Percentiles rank a stretch among this genome's conserved stretches.
Evolutionary conservation across 2,888 invertebrate genomes (phyloP).

Genomic region (Taphrorychus bicolor): DNA sequence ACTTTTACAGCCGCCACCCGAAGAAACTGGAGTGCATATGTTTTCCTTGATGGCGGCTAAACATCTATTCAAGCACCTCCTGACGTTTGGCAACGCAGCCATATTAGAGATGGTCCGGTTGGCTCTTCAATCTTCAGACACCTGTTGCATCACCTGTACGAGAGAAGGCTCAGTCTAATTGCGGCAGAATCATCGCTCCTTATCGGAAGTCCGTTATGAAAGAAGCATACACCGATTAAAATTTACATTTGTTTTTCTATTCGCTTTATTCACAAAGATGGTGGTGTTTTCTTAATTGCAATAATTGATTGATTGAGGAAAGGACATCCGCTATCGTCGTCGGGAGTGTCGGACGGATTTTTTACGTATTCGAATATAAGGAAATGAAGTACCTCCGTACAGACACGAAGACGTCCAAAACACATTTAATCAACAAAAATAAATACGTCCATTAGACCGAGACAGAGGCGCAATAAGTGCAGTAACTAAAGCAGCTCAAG

Average conservation of each 20-base stretch:
- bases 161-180: conserved; percentile 32
- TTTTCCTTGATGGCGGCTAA: no score
- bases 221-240: conserved; percentile 17
- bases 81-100: conserved; percentile 35
- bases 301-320: background rate
- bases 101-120: conserved; percentile 41
- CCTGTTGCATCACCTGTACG: conserved; percentile 45
- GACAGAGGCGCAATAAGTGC: conserved; percentile 20
- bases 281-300: background rate
- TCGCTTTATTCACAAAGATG: background rate
- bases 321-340: background rate
- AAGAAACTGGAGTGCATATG: no score
- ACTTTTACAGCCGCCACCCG: no score
- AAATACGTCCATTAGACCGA: conserved; percentile 14
- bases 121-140: conserved; percentile 44
- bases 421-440: background rate
- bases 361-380: background rate
- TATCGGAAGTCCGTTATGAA: conserved; percentile 37
- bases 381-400: background rate
- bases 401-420: background rate
- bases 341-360: background rate
- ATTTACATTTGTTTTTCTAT: background rate
- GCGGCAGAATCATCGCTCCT: conserved; percentile 28
- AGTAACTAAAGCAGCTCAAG: conserved; percentile 4
- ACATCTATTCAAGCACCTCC: background rate